These are phyloP conservation scores for Danio jaintianensis DNA, from an alignment of 2,797 vertebrate species.

Conservation along the genomic window DNA sequence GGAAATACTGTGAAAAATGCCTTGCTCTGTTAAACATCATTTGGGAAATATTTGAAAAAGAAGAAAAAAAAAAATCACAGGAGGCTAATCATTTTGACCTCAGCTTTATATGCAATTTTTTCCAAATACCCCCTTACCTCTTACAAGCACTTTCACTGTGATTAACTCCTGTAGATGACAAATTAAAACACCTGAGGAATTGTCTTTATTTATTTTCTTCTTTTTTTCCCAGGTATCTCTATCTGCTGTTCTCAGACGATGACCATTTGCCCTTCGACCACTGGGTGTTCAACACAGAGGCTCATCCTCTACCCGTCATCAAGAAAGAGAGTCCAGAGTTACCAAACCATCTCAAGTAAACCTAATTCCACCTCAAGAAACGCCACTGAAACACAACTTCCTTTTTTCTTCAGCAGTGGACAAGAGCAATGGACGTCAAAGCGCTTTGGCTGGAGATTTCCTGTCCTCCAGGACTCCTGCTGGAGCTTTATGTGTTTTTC, in stretches of 20 bases:
- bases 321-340: conserved; percentile 76
- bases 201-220: conserved; percentile 1
- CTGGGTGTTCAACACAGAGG: conserved; percentile 98
- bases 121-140: too few relatives aligned
- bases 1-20: too few relatives aligned
- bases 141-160: too few relatives aligned
- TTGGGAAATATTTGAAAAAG: too few relatives aligned
- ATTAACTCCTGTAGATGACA: too few relatives aligned
- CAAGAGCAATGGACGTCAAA: conserved; percentile 4
- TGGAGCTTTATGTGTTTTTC: conserved; percentile 9
- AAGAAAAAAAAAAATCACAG: too few relatives aligned
- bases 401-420: conserved; percentile 4
- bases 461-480: conserved; percentile 22
- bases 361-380: conserved; percentile 1
- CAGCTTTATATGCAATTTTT: too few relatives aligned
- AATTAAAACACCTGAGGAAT: background rate
- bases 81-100: too few relatives aligned
- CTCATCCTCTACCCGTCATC: conserved; percentile 94
- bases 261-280: conserved; percentile 93
- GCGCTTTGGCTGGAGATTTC: conserved; percentile 3
- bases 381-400: conserved; percentile 24
- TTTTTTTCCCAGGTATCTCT: conserved; percentile 85
- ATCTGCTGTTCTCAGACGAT: conserved; percentile 96
- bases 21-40: too few relatives aligned
- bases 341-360: conserved; percentile 78